phyloP scores from a whole-genome alignment of 2,797 vertebrate genomes.

The Epinephelus awoara region DNA sequence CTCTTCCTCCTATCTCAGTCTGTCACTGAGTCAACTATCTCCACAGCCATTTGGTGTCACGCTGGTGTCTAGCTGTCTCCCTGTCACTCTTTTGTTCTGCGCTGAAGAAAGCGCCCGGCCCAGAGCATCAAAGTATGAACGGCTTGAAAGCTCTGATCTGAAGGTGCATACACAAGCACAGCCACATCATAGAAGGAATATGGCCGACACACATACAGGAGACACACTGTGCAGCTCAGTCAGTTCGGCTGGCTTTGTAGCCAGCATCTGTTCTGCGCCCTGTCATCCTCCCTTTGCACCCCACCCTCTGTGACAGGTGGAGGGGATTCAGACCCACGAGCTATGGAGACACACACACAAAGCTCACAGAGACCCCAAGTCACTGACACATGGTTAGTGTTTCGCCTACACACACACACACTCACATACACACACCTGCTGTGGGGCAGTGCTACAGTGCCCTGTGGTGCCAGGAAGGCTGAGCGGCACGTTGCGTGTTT shows the following conservation, averaged over 20 bases:
- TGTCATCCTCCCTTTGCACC: constrained; percentile 73
- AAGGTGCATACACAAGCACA: constrained; percentile 30
- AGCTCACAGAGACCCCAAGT: constrained; percentile 49
- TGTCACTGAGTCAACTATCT: constrained; percentile 69
- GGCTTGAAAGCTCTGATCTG: constrained; percentile 72
- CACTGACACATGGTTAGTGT: constrained; percentile 70
- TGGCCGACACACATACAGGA: constrained; percentile 32
- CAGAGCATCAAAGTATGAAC: constrained; percentile 68
- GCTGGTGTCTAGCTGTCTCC: constrained; percentile 58
- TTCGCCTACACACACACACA: constrained; percentile 52
- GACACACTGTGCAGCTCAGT: constrained; percentile 63
- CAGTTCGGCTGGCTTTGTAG: constrained; percentile 70
- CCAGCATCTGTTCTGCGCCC: constrained; percentile 84
- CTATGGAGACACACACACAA: constrained; percentile 49
- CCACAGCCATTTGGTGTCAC: constrained; percentile 60
- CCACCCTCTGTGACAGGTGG: constrained; percentile 85
- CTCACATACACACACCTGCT: constrained; percentile 70
- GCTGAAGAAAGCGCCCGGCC: constrained; percentile 60
- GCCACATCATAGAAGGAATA: constrained; percentile 44
- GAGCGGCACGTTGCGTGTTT: constrained; percentile 66
- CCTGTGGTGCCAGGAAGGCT: constrained; percentile 73
- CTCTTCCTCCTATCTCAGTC: constrained; percentile 52
- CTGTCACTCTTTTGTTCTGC: constrained; percentile 67
- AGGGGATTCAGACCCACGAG: constrained; percentile 70
- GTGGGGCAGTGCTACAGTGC: constrained; percentile 66